Base-by-base conservation (phyloP, 2,797 vertebrate genomes). In the Aphelocoma californica region DNA sequence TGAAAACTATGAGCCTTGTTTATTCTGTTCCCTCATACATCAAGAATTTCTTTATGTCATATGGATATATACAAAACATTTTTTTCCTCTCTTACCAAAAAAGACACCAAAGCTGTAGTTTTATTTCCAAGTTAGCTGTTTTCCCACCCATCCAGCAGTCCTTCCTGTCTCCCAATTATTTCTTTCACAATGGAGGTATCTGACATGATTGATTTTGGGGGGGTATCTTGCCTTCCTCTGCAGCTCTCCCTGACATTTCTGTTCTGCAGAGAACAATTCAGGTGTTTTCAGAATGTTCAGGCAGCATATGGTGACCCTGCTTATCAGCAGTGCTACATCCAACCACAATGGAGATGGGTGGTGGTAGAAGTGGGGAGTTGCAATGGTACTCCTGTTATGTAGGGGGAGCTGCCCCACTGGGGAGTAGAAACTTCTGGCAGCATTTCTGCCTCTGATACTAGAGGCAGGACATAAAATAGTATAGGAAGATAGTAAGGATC, bases 341-440 rank as follows among this genome's bases (percentile, higher is more conserved):
- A 26, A 4, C 17, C 2, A 4, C 54, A 58, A 1, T 0, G 2
- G 23, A 10, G 7, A 36, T 40, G 32, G 42, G 31, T 9, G 21
- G 42, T 24, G 18, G n/a, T 47, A 60, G 38, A 50, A 67, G 28
- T n/a, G 45, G 16, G 26, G 38, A 57, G 6, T 20, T 90, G n/a
- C 38, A 81, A 3, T 50, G 17, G 38, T 54, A 53, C 25, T 65
- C 29, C 61, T 69, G 6, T 53, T 75, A 21, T 14, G 3, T 15
- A 34, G 14, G 7, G 24, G 15, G 13, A 21, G 8, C 70, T 86
- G 58, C 58, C 40, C 29, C 44, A 25, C 18, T 28, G 31, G 15
- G 31, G 24, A 45, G 21, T 7, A 77, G 62, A 81, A 69, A 79
- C 20, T 65, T 57, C 50, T 62, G 47, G 18, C 42, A 88, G 21